These are phyloP conservation scores for Calycopis cecrops DNA, from an alignment of 1,140 invertebrate species.

Conservation along the genomic window DNA sequence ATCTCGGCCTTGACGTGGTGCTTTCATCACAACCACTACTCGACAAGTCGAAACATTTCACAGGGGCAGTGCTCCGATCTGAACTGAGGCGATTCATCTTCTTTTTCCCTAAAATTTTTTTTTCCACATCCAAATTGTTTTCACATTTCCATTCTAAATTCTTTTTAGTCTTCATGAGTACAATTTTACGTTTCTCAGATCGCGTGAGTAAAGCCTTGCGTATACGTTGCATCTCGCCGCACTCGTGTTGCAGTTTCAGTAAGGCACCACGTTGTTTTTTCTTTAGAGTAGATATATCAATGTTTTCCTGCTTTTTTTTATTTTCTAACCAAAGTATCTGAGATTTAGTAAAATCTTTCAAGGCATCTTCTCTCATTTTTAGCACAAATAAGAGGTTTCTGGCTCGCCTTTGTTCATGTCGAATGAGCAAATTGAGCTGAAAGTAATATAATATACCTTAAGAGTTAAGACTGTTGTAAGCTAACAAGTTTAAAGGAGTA, in stretches of 20 bases:
- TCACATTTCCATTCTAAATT: constrained; percentile 60
- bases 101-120: constrained; percentile 55
- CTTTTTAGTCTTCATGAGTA: constrained; percentile 63
- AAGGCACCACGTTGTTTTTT: constrained; percentile 67
- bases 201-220: constrained; percentile 56
- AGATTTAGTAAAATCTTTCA: constrained; percentile 65
- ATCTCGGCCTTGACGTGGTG: constrained; percentile 38
- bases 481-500: too few species aligned
- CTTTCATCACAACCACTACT: constrained; percentile 61
- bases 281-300: constrained; percentile 59
- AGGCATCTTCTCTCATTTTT: constrained; percentile 68
- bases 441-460: constrained; percentile 20
- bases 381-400: constrained; percentile 61
- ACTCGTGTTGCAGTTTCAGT: constrained; percentile 63
- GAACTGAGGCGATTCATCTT: constrained; percentile 39
- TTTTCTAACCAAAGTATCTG: constrained; percentile 67
- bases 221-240: constrained; percentile 69
- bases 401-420: constrained; percentile 65
- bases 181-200: constrained; percentile 59
- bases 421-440: constrained; percentile 68
- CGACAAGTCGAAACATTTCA: constrained; percentile 64
- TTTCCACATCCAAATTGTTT: constrained; percentile 53
- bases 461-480: too few species aligned
- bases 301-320: constrained; percentile 64
- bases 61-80: constrained; percentile 44